Evolutionary conservation across 2,113 vertebrate species (phyloP), one percentile per base, ranked within the genome.

Genomic region (Daphoenositta chrysoptera): DNA sequence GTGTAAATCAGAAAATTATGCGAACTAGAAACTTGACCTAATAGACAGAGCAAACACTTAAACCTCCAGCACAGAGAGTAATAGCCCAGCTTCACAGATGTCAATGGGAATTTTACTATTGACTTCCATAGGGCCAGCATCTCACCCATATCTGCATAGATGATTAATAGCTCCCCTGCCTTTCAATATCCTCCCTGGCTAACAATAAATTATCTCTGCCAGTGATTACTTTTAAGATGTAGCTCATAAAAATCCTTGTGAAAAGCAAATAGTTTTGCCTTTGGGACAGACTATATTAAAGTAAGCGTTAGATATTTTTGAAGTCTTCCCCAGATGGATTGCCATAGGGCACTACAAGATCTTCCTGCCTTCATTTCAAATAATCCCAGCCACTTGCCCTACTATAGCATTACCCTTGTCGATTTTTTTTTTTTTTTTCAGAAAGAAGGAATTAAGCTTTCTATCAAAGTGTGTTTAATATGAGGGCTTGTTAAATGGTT

Each of bases 141-240:
- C 95, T 96, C 83, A 94, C 93, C 89, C 94, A 76, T 84, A 96
- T 96, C 96, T 96, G 89, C 92, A 93, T 94, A 92, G 90, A 95
- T 95, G 96, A 95, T 96, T 90, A 95, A 95, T 93, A 89, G 90
- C 88, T 96, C 88, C 90, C 69, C 80, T 95, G 90, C 71, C 93
- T 96, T 97, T 97, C 96, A 95, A 95, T 96, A 96, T 94, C 93
- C 90, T 96, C 94, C 87, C 95, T 97, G 86, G 85, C 83, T 96
- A 95, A 92, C 88, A 96, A 94, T 97, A 96, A 93, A 95, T 97
- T 97, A 96, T 95, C 83, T 95, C 92, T 95, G 86, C 86, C 89
- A 95, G 95, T 96, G 94, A 97, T 97, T 96, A 96, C 90, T 97
- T 97, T 95, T 94, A 96, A 96, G 88, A 94, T 82, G 88, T 95